These are phyloP conservation scores for Agelaius tricolor DNA, from an alignment of 2,113 vertebrate species.

Conservation along the genomic window DNA sequence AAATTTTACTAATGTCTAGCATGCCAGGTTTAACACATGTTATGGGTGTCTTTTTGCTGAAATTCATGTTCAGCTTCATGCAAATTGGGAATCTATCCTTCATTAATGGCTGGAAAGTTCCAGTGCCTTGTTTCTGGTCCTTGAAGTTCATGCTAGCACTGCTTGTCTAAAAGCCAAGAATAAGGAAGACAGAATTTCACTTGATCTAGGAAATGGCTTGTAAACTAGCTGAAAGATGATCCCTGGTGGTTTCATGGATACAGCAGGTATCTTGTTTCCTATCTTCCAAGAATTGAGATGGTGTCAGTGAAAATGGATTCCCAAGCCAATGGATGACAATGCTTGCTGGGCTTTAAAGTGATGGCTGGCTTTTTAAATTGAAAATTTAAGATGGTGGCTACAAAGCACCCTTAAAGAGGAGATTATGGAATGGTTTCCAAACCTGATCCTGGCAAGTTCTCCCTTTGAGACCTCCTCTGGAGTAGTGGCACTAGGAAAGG, in stretches of 20 bases:
- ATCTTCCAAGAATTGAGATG: background rate
- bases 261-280: background rate
- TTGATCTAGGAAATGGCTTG: conserved; percentile 18
- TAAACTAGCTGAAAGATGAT: conserved; percentile 18
- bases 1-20: background rate
- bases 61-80: background rate
- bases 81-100: background rate
- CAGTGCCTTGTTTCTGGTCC: background rate
- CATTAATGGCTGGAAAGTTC: background rate
- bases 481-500: background rate
- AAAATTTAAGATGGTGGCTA: background rate
- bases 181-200: conserved; percentile 22
- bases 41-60: background rate
- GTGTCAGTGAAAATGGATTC: background rate
- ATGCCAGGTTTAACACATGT: background rate
- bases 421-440: background rate
- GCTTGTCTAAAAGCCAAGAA: background rate
- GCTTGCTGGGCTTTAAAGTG: background rate
- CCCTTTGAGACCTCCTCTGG: background rate
- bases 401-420: background rate
- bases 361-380: background rate
- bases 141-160: background rate
- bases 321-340: background rate
- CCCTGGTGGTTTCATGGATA: background rate
- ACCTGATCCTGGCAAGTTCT: background rate